phyloP scores from a whole-genome alignment of 2,888 invertebrate species.

The Protonemura montana region DNA sequence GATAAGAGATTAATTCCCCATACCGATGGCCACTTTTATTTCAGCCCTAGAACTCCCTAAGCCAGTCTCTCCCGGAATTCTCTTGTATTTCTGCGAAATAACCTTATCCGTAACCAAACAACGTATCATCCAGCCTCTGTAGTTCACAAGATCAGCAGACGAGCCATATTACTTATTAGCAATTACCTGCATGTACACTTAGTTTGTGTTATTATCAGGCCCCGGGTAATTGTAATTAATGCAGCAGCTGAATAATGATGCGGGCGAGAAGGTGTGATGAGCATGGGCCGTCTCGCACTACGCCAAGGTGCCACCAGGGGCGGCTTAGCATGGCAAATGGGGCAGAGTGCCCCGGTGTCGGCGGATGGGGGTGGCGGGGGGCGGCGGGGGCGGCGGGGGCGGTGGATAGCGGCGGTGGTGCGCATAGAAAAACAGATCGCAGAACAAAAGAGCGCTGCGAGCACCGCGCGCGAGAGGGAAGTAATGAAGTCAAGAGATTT shows the following conservation, averaged over 20 bases:
- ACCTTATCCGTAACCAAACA: not conserved
- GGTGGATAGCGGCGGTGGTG: not conserved
- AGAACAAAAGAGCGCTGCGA: constrained; percentile 13
- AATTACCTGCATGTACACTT: not conserved
- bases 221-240: not conserved
- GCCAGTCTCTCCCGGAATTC: not conserved
- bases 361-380: not conserved
- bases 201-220: not conserved
- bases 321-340: constrained; percentile 34
- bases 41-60: not conserved
- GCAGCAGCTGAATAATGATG: not conserved
- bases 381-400: not conserved
- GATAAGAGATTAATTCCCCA: not conserved
- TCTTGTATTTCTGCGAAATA: not conserved
- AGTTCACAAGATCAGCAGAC: not conserved
- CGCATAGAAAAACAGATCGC: constrained; percentile 33
- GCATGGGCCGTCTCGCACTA: not conserved
- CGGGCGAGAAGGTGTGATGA: not conserved
- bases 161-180: not conserved
- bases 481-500: constrained; percentile 42
- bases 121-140: not conserved
- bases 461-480: not conserved
- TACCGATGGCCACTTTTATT: not conserved
- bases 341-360: not conserved
- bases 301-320: constrained; percentile 10